Evolutionary conservation across 2,113 vertebrate species (phyloP).

Genomic region (Ovibos moschatus): DNA sequence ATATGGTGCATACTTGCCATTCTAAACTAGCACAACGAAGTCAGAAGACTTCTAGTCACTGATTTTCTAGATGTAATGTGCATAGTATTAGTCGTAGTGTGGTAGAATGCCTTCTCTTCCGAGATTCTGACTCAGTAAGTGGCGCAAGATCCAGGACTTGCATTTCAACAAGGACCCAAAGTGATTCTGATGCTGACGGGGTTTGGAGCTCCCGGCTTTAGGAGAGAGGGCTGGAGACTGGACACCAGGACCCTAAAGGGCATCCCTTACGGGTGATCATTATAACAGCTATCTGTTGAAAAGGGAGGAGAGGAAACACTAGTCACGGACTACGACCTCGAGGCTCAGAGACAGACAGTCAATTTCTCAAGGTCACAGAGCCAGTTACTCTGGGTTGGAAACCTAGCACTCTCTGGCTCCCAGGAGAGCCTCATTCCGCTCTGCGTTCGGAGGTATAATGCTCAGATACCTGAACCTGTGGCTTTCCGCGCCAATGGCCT

Average conservation of each 20-base stretch:
- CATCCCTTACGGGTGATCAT: background rate
- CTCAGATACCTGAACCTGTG: background rate
- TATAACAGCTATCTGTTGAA: background rate
- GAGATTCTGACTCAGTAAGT: background rate
- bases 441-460: background rate
- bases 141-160: background rate
- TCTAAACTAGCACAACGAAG: background rate
- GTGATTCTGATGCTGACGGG: background rate
- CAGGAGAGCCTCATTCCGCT: too few species aligned
- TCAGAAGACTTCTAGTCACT: background rate
- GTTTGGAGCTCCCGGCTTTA: background rate
- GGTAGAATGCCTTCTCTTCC: background rate
- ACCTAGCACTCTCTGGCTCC: background rate
- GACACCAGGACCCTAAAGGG: background rate
- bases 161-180: background rate
- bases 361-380: background rate
- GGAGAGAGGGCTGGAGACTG: background rate
- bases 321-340: background rate
- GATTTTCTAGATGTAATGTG: background rate
- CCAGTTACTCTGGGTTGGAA: background rate
- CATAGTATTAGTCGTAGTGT: background rate
- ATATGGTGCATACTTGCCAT: background rate
- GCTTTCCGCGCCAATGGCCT: background rate
- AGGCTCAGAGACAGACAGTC: background rate
- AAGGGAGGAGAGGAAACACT: background rate